A percentile compares a stretch with the other conserved stretches of the same genome.
These are phyloP conservation scores for Indicator indicator DNA, from an alignment of 2,113 vertebrate genomes.

Conservation along the genomic window DNA sequence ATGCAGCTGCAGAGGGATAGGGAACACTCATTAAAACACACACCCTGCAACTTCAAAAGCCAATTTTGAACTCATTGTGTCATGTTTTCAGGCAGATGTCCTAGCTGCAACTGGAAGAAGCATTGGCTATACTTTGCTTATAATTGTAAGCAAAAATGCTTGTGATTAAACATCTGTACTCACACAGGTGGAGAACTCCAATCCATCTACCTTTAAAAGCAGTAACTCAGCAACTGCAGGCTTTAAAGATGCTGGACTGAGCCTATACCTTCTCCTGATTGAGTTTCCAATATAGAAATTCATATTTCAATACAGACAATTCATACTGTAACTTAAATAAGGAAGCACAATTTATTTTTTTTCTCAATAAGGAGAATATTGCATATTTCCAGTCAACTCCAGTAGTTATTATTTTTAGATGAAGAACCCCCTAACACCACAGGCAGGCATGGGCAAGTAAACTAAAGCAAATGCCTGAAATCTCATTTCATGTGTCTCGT, in stretches of 20 bases:
- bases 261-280: neutral
- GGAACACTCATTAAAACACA: conserved; percentile 8
- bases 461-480: neutral
- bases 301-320: neutral
- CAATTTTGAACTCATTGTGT: neutral
- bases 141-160: neutral
- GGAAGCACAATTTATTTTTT: neutral
- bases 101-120: neutral
- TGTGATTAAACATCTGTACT: neutral
- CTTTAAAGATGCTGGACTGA: neutral
- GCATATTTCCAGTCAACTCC: neutral
- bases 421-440: neutral
- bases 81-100: conserved; percentile 1
- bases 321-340: neutral
- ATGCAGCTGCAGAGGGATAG: neutral
- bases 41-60: neutral
- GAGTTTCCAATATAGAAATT: neutral
- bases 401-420: neutral
- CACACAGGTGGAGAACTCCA: neutral
- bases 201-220: neutral
- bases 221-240: neutral
- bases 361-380: neutral
- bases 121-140: neutral
- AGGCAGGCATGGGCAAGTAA: neutral
- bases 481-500: neutral